Percentiles rank a stretch among this genome's conserved stretches.
Conservation (phyloP, 2,113 vertebrate genomes). For the Nothocercus nigrocapillus region DNA sequence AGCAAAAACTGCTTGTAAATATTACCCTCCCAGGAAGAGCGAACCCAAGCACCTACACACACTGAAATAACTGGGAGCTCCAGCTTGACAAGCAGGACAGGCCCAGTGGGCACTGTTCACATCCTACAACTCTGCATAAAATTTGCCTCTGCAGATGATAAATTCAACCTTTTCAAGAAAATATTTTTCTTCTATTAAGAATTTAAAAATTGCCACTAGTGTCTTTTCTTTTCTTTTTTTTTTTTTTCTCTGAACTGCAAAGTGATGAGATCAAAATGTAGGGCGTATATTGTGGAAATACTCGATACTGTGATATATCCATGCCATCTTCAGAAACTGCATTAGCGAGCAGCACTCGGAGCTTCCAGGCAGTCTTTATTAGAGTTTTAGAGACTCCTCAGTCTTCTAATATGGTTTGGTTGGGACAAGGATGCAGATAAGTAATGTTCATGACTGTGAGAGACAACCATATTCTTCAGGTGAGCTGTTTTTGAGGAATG, state of each 20-base stretch:
- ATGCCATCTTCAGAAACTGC: background rate
- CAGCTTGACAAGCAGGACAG: background rate
- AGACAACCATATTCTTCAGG: background rate
- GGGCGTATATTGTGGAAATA: background rate
- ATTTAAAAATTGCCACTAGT: background rate
- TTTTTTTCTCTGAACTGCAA: background rate
- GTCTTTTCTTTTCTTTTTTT: background rate
- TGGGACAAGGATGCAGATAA: background rate
- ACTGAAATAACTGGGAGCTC: background rate
- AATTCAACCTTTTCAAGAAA: background rate
- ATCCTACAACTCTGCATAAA: background rate
- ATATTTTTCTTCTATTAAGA: background rate
- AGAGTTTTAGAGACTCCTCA: background rate
- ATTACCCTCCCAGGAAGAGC: background rate
- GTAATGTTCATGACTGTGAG: fast-evolving
- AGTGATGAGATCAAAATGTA: fast-evolving
- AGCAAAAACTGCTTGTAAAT: background rate
- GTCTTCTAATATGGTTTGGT: background rate
- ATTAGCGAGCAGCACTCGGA: background rate
- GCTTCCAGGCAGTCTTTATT: background rate
- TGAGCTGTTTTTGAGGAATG: background rate
- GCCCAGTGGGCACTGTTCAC: background rate
- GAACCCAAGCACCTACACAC: background rate
- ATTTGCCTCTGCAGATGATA: background rate
- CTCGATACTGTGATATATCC: background rate